These are phyloP conservation scores for Nephrotoma flavescens DNA, from an alignment of 2,888 invertebrate species.

Conservation along the genomic window DNA sequence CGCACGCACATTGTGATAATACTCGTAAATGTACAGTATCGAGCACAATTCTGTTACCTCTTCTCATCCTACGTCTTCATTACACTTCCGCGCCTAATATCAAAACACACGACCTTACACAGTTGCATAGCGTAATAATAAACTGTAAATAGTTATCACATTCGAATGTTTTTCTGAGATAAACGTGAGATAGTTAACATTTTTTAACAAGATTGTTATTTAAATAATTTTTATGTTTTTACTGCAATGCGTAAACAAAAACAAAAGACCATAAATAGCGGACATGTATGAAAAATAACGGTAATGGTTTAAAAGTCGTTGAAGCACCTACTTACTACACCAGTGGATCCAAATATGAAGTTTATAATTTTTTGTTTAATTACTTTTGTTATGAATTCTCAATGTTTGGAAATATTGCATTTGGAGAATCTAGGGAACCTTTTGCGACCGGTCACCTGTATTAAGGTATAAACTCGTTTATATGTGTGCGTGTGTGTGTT, in stretches of 20 bases:
- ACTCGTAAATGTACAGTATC: too few species aligned
- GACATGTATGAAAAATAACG: background rate
- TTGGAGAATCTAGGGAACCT: background rate
- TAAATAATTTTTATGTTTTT: background rate
- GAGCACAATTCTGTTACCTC: too few species aligned
- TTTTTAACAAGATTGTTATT: background rate
- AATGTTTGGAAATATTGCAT: background rate
- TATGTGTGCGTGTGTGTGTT: background rate
- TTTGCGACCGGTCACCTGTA: background rate
- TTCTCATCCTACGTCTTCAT: too few species aligned
- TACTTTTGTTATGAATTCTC: background rate
- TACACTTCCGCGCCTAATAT: too few species aligned
- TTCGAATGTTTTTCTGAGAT: background rate
- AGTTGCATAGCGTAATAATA: background rate
- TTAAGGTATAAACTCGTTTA: background rate
- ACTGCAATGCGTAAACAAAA: background rate
- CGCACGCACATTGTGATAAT: too few species aligned
- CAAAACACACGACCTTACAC: background rate
- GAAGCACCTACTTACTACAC: background rate
- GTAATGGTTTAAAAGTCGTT: background rate
- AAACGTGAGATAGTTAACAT: background rate
- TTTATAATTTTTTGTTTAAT: background rate
- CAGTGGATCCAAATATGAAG: background rate
- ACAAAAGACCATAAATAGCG: background rate
- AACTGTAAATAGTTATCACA: background rate